Evolutionary conservation across 2,797 vertebrate genomes (phyloP).

Genomic region (Pipistrellus pipistrellus): DNA sequence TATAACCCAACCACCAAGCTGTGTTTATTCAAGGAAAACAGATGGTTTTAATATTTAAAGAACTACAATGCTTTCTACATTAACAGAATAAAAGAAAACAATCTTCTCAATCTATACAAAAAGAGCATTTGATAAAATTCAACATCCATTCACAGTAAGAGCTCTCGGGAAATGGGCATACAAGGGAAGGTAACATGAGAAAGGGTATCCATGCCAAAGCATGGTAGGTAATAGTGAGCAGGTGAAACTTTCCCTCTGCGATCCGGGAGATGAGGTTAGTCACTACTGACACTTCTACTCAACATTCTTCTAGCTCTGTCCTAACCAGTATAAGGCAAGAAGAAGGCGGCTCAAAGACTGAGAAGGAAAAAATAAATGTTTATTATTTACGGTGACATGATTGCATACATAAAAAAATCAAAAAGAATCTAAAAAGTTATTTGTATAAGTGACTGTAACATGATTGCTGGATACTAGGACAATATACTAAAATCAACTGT

Average conservation of each 20-base stretch:
- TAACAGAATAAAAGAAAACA: constrained; percentile 1
- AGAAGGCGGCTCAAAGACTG: neutral
- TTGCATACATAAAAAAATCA: neutral
- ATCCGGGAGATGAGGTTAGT: neutral
- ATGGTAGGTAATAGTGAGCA: neutral
- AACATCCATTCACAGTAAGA: neutral
- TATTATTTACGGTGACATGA: neutral
- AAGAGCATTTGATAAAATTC: constrained; percentile 5
- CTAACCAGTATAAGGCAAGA: neutral
- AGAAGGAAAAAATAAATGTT: constrained; percentile 22
- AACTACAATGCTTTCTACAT: neutral
- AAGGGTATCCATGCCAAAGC: neutral
- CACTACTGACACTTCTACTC: neutral
- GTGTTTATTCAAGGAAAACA: constrained; percentile 26
- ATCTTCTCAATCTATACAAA: neutral
- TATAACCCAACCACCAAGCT: neutral
- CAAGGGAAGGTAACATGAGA: neutral
- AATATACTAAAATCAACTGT: constrained; percentile 6
- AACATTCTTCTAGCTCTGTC: neutral
- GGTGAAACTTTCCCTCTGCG: neutral
- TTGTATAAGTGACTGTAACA: neutral
- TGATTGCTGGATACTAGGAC: neutral
- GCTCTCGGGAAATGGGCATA: neutral
- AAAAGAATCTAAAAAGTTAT: neutral
- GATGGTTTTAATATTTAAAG: constrained; percentile 18